Evolutionary conservation across 2,113 vertebrate species (phyloP), one percentile per base, ranked within the genome.

Genomic region (Erinaceus europaeus): DNA sequence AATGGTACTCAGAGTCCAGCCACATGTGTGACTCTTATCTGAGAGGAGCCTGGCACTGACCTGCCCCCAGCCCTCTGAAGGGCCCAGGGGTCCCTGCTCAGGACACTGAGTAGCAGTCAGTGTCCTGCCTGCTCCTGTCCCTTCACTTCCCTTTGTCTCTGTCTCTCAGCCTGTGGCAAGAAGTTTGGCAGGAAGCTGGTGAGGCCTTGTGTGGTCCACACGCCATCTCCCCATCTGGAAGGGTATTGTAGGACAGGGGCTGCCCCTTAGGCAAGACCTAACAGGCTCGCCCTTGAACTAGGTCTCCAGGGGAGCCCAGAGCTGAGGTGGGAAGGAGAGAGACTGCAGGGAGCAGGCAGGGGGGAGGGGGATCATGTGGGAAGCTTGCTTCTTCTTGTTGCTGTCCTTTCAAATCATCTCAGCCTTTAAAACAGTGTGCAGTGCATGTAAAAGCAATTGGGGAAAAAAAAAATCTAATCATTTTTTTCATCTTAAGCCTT

Each of bases 181-280:
- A n/a, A n/a, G n/a, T n/a, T n/a, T n/a, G 20, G 9, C 4, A 29
- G 34, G 67, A 36, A 32, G 5, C 11, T 48, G 52, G 23, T 40
- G n/a, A n/a, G 52, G 10, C 1, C 1, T 32, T 6, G 1, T 42
- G 46, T 13, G 4, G n/a, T n/a, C n/a, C n/a, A 5, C 7, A 3
- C 12, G 9, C 32, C 34, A 21, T 46, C 64, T 52, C 20, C 44
- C 64, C 67, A 5, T 25, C 64, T 36, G 40, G 18, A 0, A 2
- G n/a, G 36, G 27, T 4, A 15, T 14, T 32, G 14, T 27, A 15
- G 9, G 23, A 4, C 4, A 11, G 48, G 55, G 11, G 46, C 3
- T 14, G 25, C 46, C 34, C 40, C 48, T 1, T 40, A 32, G 71
- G 12, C 57, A 38, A 7, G 15, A 9, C 6, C 13, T 11, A 42